phyloP scores from a whole-genome alignment of 1,140 invertebrate genomes.

The Contarinia nasturtii region DNA sequence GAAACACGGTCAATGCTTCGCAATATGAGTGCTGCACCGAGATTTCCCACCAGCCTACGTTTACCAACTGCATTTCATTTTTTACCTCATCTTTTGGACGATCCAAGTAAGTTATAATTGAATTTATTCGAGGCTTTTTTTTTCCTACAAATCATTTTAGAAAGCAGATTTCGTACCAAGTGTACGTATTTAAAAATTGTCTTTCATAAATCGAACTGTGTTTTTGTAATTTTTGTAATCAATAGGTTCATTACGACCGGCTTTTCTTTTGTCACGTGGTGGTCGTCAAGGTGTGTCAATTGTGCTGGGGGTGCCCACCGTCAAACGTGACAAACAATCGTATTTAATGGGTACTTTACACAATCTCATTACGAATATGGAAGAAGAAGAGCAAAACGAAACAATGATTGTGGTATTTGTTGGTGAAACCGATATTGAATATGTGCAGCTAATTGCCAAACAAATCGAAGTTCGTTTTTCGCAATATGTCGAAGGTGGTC shows the following conservation, averaged over 20 bases:
- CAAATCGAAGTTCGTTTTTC: constrained; percentile 62
- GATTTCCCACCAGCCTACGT: constrained; percentile 25
- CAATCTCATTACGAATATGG: constrained; percentile 70
- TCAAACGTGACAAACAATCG: constrained; percentile 69
- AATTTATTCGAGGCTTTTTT: no score
- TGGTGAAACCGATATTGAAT: constrained; percentile 64
- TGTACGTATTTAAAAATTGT: no score
- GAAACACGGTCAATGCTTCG: constrained; percentile 27
- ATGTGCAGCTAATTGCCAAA: constrained; percentile 45
- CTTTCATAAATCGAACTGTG: no score
- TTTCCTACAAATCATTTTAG: no score
- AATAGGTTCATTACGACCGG: constrained; percentile 62
- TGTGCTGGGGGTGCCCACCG: constrained; percentile 75
- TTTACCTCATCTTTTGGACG: constrained; percentile 67
- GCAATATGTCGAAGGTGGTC: constrained; percentile 51
- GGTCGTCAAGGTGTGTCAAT: constrained; percentile 57
- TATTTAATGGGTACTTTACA: constrained; percentile 78
- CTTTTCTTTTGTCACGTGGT: constrained; percentile 54
- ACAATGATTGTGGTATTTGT: constrained; percentile 79
- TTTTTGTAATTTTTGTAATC: no score
- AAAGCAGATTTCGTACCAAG: no score
- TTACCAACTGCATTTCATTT: constrained; percentile 70
- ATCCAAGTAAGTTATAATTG: no score
- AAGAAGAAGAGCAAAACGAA: constrained; percentile 51
- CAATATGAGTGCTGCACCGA: constrained; percentile 20